phyloP scores from a whole-genome alignment of 2,888 invertebrate species.

The Chymomyza fuscimana region DNA sequence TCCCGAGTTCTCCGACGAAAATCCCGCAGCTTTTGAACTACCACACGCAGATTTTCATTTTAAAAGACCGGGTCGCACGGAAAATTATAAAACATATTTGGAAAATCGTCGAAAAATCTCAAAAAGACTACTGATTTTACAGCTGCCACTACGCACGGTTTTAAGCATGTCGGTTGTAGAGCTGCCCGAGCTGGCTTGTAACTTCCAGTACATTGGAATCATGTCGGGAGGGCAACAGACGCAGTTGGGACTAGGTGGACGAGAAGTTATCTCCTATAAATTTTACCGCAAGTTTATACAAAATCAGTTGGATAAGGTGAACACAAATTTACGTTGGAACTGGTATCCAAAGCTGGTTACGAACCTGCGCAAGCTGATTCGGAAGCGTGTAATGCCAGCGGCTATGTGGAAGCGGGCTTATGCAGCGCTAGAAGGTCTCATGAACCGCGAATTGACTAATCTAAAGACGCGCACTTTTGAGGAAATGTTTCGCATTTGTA shows the following conservation, averaged over 20 bases:
- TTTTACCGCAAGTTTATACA: constrained; percentile 69
- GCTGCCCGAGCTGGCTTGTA: constrained; percentile 78
- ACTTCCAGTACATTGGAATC: constrained; percentile 65
- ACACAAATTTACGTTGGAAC: constrained; percentile 77
- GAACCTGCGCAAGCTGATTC: constrained; percentile 73
- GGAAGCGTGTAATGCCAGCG: constrained; percentile 68
- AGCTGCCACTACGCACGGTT: constrained; percentile 83
- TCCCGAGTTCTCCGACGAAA: constrained; percentile 81
- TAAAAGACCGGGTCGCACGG: constrained; percentile 84
- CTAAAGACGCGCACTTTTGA: constrained; percentile 85
- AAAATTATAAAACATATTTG: constrained; percentile 82
- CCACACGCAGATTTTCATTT: constrained; percentile 79
- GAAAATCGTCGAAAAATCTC: constrained; percentile 82
- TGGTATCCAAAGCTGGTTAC: constrained; percentile 79
- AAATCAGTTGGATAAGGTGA: constrained; percentile 75
- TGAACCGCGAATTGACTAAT: constrained; percentile 84
- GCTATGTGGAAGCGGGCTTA: constrained; percentile 75
- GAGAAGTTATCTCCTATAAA: constrained; percentile 62
- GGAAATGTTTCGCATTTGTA: constrained; percentile 82
- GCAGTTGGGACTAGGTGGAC: constrained; percentile 66
- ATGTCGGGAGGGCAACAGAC: constrained; percentile 52
- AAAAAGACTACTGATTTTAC: constrained; percentile 83
- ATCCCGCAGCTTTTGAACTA: constrained; percentile 79
- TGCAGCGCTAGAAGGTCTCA: constrained; percentile 80
- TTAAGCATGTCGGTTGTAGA: constrained; percentile 74